Conservation (phyloP, 2,797 vertebrate species). For the Neosilurus hyrtlii region DNA sequence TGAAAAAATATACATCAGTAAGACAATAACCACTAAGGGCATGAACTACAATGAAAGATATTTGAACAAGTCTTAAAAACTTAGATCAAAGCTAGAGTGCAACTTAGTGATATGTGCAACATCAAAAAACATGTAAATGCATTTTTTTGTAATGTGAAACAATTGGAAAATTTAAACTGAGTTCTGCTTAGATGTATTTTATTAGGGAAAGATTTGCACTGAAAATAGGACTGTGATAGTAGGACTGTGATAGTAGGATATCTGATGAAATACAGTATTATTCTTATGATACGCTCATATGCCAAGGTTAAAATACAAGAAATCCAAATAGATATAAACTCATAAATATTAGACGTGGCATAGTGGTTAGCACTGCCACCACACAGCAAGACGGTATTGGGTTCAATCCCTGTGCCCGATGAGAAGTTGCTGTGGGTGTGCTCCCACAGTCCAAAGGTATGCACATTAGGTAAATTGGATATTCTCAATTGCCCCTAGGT, state of each 20-base stretch:
- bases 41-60: slow-evolving; percentile 53
- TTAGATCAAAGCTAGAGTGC: slow-evolving; percentile 64
- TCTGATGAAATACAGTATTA: not conserved
- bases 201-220: slow-evolving; percentile 7
- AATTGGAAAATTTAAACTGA: slow-evolving; percentile 45
- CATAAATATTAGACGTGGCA: not conserved
- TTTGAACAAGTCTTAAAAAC: slow-evolving; percentile 55
- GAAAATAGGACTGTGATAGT: slow-evolving; percentile 6
- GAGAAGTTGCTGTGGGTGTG: too few relatives aligned
- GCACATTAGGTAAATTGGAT: too few relatives aligned
- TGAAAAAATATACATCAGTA: slow-evolving; percentile 62
- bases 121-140: slow-evolving; percentile 55
- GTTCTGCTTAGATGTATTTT: slow-evolving; percentile 29
- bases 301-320: not conserved
- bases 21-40: slow-evolving; percentile 53
- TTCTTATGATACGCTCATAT: not conserved
- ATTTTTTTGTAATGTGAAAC: slow-evolving; percentile 39
- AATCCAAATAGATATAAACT: not conserved
- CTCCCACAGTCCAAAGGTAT: too few relatives aligned
- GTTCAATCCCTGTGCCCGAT: too few relatives aligned
- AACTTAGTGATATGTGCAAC: slow-evolving; percentile 53
- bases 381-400: too few relatives aligned
- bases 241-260: not conserved
- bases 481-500: too few relatives aligned
- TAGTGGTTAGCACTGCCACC: not conserved